Conservation (phyloP, 2,888 invertebrate species). For the Meloe dianella region DNA sequence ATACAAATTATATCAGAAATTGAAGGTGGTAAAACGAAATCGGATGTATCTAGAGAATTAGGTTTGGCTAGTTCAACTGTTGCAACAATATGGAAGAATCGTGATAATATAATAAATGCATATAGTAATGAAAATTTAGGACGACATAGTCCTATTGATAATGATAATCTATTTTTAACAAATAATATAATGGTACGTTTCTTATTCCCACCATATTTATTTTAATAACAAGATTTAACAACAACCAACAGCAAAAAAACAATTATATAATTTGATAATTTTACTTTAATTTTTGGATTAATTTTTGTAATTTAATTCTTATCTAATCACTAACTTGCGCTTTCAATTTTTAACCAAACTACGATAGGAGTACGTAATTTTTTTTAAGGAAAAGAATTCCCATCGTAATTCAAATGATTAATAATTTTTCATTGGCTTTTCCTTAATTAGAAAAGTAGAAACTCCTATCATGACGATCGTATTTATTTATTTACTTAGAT, state of each 20-base stretch:
- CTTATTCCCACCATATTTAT: slow-evolving; percentile 24
- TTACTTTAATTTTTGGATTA: neutral
- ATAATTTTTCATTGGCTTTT: no score
- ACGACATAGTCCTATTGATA: slow-evolving; percentile 34
- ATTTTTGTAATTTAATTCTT: neutral
- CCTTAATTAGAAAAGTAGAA: neutral
- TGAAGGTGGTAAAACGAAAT: slow-evolving; percentile 65
- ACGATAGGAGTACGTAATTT: neutral
- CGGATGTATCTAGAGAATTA: slow-evolving; percentile 64
- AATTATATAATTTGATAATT: neutral
- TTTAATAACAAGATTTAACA: neutral
- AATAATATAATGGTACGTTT: slow-evolving; percentile 43
- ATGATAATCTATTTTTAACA: slow-evolving; percentile 33
- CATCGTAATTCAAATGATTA: no score
- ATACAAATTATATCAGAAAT: slow-evolving; percentile 67
- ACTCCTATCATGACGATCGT: neutral
- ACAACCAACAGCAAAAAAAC: neutral
- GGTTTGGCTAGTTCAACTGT: slow-evolving; percentile 65
- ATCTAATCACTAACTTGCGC: slow-evolving; percentile 6
- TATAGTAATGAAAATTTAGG: slow-evolving; percentile 47
- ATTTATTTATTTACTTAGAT: no score
- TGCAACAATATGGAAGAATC: slow-evolving; percentile 66
- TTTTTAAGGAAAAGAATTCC: neutral
- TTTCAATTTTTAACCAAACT: neutral
- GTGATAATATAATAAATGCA: slow-evolving; percentile 60